Base-by-base conservation (phyloP, 2,113 vertebrate genomes). In the Empidonax traillii region DNA sequence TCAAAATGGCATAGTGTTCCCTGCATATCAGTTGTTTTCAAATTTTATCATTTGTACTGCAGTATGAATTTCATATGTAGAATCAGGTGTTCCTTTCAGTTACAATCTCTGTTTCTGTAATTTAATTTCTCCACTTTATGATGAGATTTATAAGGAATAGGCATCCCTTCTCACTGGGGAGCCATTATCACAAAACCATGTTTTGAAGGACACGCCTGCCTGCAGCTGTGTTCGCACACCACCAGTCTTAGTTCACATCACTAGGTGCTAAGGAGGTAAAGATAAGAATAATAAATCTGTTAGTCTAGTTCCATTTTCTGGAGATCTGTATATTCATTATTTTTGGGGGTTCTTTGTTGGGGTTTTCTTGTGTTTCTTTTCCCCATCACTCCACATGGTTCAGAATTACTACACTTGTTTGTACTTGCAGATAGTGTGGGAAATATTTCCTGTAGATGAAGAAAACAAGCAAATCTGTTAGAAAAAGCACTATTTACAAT, bases 361-460 rank as follows among this genome's bases (percentile, higher is more conserved):
- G 0, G 0, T 15, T 71, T 28, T 65, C 61, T 49, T 31, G 1
- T 12, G 0, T 23, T 47, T 52, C 9, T 44, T 51, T 19, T 24
- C 3, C 35, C 30, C 23, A 63, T 33, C 1, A 15, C 6, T 59
- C 23, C 33, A 69, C 11, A 51, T 12, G 51, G 35, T 72, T 93
- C 46, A 59, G 4, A 17, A 30, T 58, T 73, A 44, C 15, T 30
- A 35, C 15, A 21, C 1, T 19, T 73, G 31, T 72, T 91, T 66
- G 31, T 62, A 84, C n/a, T 63, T 92, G 17, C 44, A 62, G 55
- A 78, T 13, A 62, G 77, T 56, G 37, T 56, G 44, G 10, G 24
- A n/a, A 81, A 63, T 8, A 2, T 87, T 93, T 85, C 23, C 52
- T 80, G 37, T 20, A 71, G 61, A 47, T 55, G n/a, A 84, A 49